A percentile compares a stretch with the other conserved stretches of the same genome.
These are phyloP conservation scores for Campoplex capitator DNA, from an alignment of 2,888 invertebrate species.

Conservation along the genomic window DNA sequence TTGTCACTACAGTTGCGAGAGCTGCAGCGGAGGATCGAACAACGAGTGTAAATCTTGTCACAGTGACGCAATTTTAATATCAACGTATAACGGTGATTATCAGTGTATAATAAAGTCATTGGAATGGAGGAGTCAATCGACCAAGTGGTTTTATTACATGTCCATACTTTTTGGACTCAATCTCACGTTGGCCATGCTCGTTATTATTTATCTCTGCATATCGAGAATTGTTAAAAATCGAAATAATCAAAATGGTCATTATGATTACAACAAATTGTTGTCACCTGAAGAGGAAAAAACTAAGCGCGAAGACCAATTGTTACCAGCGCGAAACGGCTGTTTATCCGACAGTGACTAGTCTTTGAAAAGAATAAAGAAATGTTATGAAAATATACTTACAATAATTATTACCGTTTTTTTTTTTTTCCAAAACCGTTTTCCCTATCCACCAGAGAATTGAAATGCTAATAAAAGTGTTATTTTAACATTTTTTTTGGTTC, in stretches of 20 bases:
- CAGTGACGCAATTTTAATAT: slow-evolving; percentile 87
- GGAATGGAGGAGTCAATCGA: slow-evolving; percentile 77
- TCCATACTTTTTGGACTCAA: slow-evolving; percentile 75
- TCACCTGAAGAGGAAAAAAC: neutral
- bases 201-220: slow-evolving; percentile 70
- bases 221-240: slow-evolving; percentile 33
- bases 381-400: slow-evolving; percentile 5
- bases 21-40: slow-evolving; percentile 89
- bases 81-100: slow-evolving; percentile 65
- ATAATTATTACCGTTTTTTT: neutral
- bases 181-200: slow-evolving; percentile 67
- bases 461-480: too few relatives aligned
- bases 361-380: slow-evolving; percentile 31
- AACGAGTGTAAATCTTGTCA: slow-evolving; percentile 90
- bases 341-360: slow-evolving; percentile 67
- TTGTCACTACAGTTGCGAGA: slow-evolving; percentile 92
- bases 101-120: slow-evolving; percentile 77
- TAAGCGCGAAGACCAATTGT: slow-evolving; percentile 40
- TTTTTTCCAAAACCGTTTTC: neutral
- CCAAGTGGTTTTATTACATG: slow-evolving; percentile 79
- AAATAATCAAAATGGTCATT: slow-evolving; percentile 12
- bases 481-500: too few relatives aligned
- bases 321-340: slow-evolving; percentile 54
- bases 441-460: too few relatives aligned
- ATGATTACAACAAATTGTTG: slow-evolving; percentile 57